Evolutionary conservation across 2,113 vertebrate genomes (phyloP), one percentile per base, ranked within the genome.

Genomic region (Callipepla californica): DNA sequence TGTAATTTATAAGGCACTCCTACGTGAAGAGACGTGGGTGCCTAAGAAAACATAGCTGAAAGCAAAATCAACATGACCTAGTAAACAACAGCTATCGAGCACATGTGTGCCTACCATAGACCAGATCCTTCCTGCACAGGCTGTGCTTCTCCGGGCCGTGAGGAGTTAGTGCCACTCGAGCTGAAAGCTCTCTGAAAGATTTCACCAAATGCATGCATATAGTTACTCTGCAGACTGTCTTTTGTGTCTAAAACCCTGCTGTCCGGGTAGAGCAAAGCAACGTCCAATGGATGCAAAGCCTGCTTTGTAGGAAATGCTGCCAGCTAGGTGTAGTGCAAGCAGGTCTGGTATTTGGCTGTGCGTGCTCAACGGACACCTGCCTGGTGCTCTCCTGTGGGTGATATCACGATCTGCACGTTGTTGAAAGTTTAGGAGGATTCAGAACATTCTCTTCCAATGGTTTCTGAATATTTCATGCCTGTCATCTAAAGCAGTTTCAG

Each of bases 61-160:
- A 96, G 93, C 69, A 95, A 95, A 94, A 95, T 92, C 87, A 94
- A 92, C 91, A 85, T 86, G 91, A 89, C 89, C 92, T 76, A 92
- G 95, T 93, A 97, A 97, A 95, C 92, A 93, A 92, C 90, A 92
- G 85, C 87, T 85, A 85, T 89, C 80, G 74, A 78, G 80, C 90
- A 85, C 89, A 84, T 93, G 86, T 91, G 91, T 90, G 87, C 88
- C 67, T 81, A 47, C 90, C 85, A 83, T 75, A 90, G 87, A 93
- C 76, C 63, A 50, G 76, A 92, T 92, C 89, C 90, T 90, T 86
- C 73, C 85, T 72, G 61, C 30, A 11, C 62, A 1, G 65, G 78
- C 76, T 87, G 65, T 7, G 34, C 77, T 76, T 61, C 80, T 75
- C 58, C 0, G 63, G 87, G 53, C 28, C 4, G 50, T 0, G 1